Evolutionary conservation across 2,113 vertebrate genomes (phyloP), one percentile per base, ranked within the genome.

Genomic region (Symphodus melops): DNA sequence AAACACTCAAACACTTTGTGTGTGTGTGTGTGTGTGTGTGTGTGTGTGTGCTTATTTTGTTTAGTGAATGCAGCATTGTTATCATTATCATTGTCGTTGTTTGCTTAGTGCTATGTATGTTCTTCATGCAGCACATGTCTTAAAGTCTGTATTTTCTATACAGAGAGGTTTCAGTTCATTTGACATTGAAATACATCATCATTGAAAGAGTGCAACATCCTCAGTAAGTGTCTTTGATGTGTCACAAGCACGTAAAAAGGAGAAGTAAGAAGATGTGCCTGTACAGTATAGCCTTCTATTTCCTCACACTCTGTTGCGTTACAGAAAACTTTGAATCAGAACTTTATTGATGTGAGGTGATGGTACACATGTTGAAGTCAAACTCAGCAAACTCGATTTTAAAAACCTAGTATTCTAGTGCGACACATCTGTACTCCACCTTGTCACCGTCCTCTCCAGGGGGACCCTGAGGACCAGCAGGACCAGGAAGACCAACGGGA

Each of bases 361-460:
- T 41, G 6, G 52, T 52, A 42, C 42, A 70, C 4, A 70, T 23
- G 20, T 55, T 17, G 41, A 55, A 42, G 13, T 2, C n/a, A 17
- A 56, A 63, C 37, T 72, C 28, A n/a, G n/a, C n/a, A n/a, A n/a
- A 2, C 28, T 5, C 28, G 5, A 3, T 39, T 39, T 39, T 9
- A 39, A 10, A 8, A 10, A 41, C 5, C 0, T 41, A 10, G 39
- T 10, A 20, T 60, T 49, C 0, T 11, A 66, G 16, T 49, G 41
- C 6, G 19, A 36, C 21, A 17, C 14, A 68, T 49, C 9, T 62
- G 16, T 70, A 56, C 56, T 76, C n/a, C 46, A 98, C 98, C 96
- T 98, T 99, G 92, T 99, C 98, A 68, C 98, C 98, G 0, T 99
- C 98, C 88, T 99, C 98, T 92, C 98, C 98, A 0, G 98, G 97